These are phyloP conservation scores for Ooceraea biroi DNA, from an alignment of 1,140 invertebrate species.

Conservation along the genomic window DNA sequence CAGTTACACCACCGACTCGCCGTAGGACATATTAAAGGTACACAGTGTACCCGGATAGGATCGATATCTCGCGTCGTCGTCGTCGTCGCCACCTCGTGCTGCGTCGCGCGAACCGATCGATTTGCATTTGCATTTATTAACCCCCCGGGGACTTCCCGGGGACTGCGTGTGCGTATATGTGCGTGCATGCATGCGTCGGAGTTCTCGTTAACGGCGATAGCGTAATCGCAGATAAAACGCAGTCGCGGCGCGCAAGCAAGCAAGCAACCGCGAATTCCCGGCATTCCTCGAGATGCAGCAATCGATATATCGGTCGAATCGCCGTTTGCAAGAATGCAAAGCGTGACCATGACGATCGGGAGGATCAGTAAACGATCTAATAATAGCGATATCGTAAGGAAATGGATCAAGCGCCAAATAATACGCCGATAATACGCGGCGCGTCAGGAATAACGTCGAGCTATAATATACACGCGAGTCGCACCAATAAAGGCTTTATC, in stretches of 20 bases:
- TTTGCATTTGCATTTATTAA: conserved; percentile 49
- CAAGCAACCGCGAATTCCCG: conserved; percentile 19
- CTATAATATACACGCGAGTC: not conserved
- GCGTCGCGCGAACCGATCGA: conserved; percentile 34
- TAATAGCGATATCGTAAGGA: conserved; percentile 14
- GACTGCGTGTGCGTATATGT: not conserved
- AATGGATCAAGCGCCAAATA: not conserved
- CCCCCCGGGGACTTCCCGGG: not conserved
- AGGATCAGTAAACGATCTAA: not conserved
- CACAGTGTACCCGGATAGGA: not conserved
- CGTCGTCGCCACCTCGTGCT: not conserved
- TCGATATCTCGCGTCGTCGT: conserved; percentile 43
- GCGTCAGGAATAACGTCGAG: conserved; percentile 1
- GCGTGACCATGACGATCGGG: too few relatives aligned
- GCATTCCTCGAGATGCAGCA: conserved; percentile 10
- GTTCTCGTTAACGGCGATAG: conserved; percentile 13
- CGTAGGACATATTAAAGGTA: conserved; percentile 3
- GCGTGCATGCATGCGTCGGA: not conserved
- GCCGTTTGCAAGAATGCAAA: not conserved
- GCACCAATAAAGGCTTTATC: conserved; percentile 48
- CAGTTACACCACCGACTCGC: not conserved
- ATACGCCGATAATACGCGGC: conserved; percentile 28
- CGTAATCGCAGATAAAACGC: conserved; percentile 42
- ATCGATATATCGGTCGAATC: conserved; percentile 3
- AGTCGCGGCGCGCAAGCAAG: not conserved